phyloP scores from a whole-genome alignment of 1,140 invertebrate species.

The Lanistes nyassanus region DNA sequence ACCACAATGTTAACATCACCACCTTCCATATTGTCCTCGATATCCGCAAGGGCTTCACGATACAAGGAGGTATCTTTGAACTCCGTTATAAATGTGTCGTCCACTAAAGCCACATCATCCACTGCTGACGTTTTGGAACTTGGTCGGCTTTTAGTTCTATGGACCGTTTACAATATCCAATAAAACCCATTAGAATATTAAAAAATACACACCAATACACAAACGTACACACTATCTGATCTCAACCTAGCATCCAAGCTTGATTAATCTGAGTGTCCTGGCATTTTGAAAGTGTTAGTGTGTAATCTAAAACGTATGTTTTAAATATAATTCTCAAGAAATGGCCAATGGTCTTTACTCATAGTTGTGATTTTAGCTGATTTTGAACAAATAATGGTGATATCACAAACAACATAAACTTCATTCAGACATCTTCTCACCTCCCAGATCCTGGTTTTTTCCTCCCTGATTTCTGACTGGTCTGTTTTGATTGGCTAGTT shows the following conservation, averaged over 20 bases:
- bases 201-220: neutral
- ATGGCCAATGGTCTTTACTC: too few relatives aligned
- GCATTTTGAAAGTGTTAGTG: too few relatives aligned
- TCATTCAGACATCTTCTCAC: constrained; percentile 35
- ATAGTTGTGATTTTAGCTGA: too few relatives aligned
- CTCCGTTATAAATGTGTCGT: constrained; percentile 57
- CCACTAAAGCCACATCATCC: constrained; percentile 55
- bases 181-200: neutral
- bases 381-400: too few relatives aligned
- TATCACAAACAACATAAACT: too few relatives aligned
- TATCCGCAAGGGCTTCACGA: constrained; percentile 50
- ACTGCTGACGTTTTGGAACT: constrained; percentile 32
- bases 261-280: too few relatives aligned
- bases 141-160: constrained; percentile 6
- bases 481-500: neutral
- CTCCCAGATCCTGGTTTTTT: constrained; percentile 43
- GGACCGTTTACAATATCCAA: neutral
- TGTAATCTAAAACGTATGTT: too few relatives aligned
- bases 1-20: constrained; percentile 23
- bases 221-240: neutral
- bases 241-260: too few relatives aligned
- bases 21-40: constrained; percentile 46
- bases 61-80: constrained; percentile 51
- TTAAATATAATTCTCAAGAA: too few relatives aligned
- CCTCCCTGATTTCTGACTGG: constrained; percentile 39